Evolutionary conservation across 2,113 vertebrate genomes (phyloP).

Genomic region (Eurypyga helias): DNA sequence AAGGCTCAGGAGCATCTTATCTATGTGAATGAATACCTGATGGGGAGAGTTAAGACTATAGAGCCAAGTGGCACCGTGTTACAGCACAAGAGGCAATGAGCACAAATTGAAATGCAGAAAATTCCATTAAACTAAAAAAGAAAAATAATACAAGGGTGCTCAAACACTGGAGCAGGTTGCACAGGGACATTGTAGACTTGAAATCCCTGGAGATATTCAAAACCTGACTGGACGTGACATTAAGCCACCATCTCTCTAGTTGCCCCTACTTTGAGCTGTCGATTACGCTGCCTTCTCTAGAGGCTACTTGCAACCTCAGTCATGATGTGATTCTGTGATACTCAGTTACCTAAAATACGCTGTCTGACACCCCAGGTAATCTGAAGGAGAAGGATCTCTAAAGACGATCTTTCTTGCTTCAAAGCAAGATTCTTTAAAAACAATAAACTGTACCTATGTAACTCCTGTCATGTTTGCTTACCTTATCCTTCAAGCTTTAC

Average conservation of each 20-base stretch:
- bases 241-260: background rate
- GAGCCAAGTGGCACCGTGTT: background rate
- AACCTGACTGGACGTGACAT: background rate
- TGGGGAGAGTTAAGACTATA: background rate
- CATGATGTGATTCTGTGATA: background rate
- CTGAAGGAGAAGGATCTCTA: background rate
- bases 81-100: background rate
- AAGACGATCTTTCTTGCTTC: background rate
- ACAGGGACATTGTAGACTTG: background rate
- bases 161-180: background rate
- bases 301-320: background rate
- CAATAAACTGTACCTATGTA: background rate
- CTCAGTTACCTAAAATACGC: background rate
- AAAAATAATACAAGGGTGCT: background rate
- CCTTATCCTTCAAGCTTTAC: background rate
- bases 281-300: background rate
- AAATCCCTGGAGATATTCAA: background rate
- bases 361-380: background rate
- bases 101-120: background rate
- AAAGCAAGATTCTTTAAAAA: background rate
- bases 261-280: background rate
- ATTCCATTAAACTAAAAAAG: background rate
- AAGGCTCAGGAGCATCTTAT: background rate
- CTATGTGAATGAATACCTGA: background rate
- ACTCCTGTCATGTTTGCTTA: background rate